These are phyloP conservation scores for Esperia sulphurella DNA, from an alignment of 2,888 invertebrate species.

Conservation along the genomic window DNA sequence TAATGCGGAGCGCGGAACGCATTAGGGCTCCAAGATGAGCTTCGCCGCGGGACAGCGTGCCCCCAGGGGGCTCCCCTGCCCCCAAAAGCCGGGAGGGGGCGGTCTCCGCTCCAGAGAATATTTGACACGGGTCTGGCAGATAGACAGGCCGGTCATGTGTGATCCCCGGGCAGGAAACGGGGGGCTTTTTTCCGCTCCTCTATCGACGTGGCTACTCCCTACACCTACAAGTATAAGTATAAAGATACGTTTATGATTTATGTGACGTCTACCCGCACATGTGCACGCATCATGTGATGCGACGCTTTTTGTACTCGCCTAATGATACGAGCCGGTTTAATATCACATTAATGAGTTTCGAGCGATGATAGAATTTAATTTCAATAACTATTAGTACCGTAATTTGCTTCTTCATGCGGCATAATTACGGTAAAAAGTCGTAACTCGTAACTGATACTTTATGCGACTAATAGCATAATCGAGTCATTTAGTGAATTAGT, in stretches of 20 bases:
- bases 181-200: constrained; percentile 72
- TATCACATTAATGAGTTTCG: constrained; percentile 49
- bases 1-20: constrained; percentile 68
- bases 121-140: constrained; percentile 80
- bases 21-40: constrained; percentile 78
- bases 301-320: constrained; percentile 52
- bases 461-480: constrained; percentile 17
- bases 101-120: constrained; percentile 79
- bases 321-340: constrained; percentile 49
- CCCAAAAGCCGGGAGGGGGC: constrained; percentile 57
- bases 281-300: constrained; percentile 64
- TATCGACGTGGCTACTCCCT: constrained; percentile 67
- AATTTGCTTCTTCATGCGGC: constrained; percentile 30
- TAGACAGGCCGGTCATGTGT: constrained; percentile 80
- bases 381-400: constrained; percentile 30
- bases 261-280: constrained; percentile 64
- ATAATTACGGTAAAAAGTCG: constrained; percentile 24
- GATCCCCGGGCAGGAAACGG: constrained; percentile 75
- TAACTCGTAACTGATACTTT: constrained; percentile 13
- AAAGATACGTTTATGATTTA: constrained; percentile 75
- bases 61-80: constrained; percentile 67
- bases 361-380: constrained; percentile 40
- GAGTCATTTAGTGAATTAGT: constrained; percentile 41
- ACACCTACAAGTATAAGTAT: constrained; percentile 52
- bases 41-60: constrained; percentile 76